Conservation (phyloP, 2,888 invertebrate genomes). For the Sinelater perroti region DNA sequence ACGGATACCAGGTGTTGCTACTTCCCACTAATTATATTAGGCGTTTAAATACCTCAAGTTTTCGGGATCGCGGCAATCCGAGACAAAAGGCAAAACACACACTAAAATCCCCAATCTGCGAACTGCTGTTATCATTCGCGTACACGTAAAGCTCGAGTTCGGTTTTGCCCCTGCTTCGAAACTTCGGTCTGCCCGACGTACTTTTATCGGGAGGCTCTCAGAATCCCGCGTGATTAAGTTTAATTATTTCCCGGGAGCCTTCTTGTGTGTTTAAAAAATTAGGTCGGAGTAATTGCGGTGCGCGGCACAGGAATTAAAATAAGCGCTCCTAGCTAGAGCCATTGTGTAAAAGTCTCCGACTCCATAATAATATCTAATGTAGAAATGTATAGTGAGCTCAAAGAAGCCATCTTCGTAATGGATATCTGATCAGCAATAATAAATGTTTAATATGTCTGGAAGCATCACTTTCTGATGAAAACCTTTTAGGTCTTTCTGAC, state of each 20-base stretch:
- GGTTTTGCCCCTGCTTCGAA: slow-evolving; percentile 26
- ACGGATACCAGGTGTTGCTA: slow-evolving; percentile 22
- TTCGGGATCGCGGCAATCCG: slow-evolving; percentile 30
- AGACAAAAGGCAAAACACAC: slow-evolving; percentile 22
- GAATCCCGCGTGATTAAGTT: slow-evolving; percentile 22
- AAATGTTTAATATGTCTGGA: too few species aligned
- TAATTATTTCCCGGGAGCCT: slow-evolving; percentile 17
- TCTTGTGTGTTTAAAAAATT: slow-evolving; percentile 8
- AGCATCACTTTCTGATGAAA: too few species aligned
- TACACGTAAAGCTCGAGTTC: slow-evolving; percentile 31
- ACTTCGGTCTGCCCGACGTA: slow-evolving; percentile 19
- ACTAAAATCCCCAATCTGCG: slow-evolving; percentile 33
- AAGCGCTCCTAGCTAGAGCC: too few species aligned
- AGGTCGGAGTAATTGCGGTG: background rate
- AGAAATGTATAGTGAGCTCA: too few species aligned
- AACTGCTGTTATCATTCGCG: slow-evolving; percentile 33
- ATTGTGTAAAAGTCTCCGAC: too few species aligned
- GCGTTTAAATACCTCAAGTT: slow-evolving; percentile 22
- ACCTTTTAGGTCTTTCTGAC: background rate
- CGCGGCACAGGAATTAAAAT: too few species aligned
- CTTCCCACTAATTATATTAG: slow-evolving; percentile 28
- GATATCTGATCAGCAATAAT: too few species aligned
- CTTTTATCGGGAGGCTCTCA: slow-evolving; percentile 20
- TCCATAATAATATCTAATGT: too few species aligned
- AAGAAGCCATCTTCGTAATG: too few species aligned